Conservation (phyloP, 2,888 invertebrate genomes). For the Autographa pulchrina region DNA sequence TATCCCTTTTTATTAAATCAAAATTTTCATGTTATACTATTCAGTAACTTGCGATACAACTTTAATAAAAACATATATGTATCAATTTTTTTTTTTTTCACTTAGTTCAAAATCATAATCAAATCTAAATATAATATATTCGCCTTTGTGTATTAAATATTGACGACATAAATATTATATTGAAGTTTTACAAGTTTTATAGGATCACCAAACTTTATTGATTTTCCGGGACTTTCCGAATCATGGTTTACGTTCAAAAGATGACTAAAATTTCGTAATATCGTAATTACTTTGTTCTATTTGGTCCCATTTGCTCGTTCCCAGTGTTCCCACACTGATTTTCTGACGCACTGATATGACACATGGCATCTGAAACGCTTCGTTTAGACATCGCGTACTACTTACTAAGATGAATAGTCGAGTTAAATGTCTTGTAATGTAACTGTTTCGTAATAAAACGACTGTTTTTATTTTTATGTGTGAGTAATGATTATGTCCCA, state of each 20-base stretch:
- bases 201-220: slow-evolving; percentile 38
- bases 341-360: slow-evolving; percentile 26
- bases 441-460: neutral
- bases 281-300: slow-evolving; percentile 45
- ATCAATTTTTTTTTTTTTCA: no score
- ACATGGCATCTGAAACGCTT: slow-evolving; percentile 20
- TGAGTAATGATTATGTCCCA: no score
- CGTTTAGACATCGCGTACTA: neutral
- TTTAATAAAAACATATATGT: no score
- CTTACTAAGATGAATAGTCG: slow-evolving; percentile 7
- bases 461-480: neutral
- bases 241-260: slow-evolving; percentile 37
- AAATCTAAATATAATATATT: no score
- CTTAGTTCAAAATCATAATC: no score
- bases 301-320: neutral
- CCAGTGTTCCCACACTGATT: slow-evolving; percentile 54
- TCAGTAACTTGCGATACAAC: no score
- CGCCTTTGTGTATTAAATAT: no score
- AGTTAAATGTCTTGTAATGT: neutral
- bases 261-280: slow-evolving; percentile 50
- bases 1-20: no score
- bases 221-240: slow-evolving; percentile 40
- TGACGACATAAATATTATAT: no score
- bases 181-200: neutral
- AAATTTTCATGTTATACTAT: no score